Base-by-base conservation (phyloP, 64 coral and sea anemone species). In the Catalaphyllia jardinei region DNA sequence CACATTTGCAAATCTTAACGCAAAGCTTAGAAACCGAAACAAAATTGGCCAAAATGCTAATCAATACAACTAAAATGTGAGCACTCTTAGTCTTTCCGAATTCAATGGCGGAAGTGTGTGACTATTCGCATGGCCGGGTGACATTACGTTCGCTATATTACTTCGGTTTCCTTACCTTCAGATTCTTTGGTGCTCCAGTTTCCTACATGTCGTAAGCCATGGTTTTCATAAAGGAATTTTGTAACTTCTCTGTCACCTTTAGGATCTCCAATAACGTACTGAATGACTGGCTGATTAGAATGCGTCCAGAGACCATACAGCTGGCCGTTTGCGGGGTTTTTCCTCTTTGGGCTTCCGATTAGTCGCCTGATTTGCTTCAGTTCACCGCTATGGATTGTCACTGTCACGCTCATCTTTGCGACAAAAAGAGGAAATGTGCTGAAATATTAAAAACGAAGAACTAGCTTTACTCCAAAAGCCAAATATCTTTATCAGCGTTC, bases 231-330 rank as follows among this genome's bases (percentile, higher is more conserved):
- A 67, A 85, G 63, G 14, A 46, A n/a, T 6, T 29, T 16, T 51
- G 8, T 8, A 50, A 71, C 24, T n/a, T 51, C 10, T 12, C 51
- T 20, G 14, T 19, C 16, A 8, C 14, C 19, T 51, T 85, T 85
- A 71, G 31, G 61, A 49, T n/a, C 63, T 2, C 81, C 81, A 29
- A n/a, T 71, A 50, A 85, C 63, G 35, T 85, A 85, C 63, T 85
- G 81, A 16, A 85, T 16, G 24, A 85, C 81, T 71, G 81, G 81
- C 62, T 85, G 81, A 35, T 67, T 46, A 4, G 81, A 85, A 24
- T 85, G 81, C 22, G 81, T 85, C 81, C 81, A 85, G 62, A 85
- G 42, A 42, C 81, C 81, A 42, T 71, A 85, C 10, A 85, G 62
- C 14, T 71, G 13, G 13, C 81, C 81, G 13, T 52, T 71, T 33